Evolutionary conservation across 2,113 vertebrate genomes (phyloP), one percentile per base, ranked within the genome.

Genomic region (Spea multiplicata): DNA sequence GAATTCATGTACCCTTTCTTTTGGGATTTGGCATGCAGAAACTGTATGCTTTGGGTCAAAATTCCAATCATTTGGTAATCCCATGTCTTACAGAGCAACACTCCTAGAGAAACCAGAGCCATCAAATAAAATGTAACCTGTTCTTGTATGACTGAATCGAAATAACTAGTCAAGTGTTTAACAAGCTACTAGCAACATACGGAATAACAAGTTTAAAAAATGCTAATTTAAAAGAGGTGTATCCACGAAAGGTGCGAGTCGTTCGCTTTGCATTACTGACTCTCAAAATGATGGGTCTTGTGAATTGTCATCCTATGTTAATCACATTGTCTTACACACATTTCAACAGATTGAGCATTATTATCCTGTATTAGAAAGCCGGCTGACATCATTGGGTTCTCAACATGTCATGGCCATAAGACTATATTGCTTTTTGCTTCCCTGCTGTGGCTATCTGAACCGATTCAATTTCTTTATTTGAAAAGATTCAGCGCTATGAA

Each of bases 331-430:
- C 84, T 85, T 16, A 67, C 6, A 8, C 45, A 75, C 65, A 8
- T 82, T 77, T 81, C 57, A 81, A 80, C 82, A 84, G 85, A 83
- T 84, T 84, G 83, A 84, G 81, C 76, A 82, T 84, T 80, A 87
- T 89, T 88, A 87, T 84, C 85, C 85, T 83, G 83, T 87, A 86
- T 86, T 87, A 87, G 52, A 75, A 83, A 87, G 83, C 73, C 80
- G 85, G 52, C 83, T 83, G 83, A 47, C 17, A 65, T 85, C 81
- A 73, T 82, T 84, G 78, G 66, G 76, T 82, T 85, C 71, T 48
- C 4, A 0, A 82, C 83, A 6, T 82, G 82, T 85, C 86, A 81
- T 81, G 86, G 81, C 83, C 61, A 75, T 85, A 85, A 86, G 82
- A 76, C 70, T 84, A 62, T 87, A 90, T 88, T 88, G 84, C 78